Percentiles rank a stretch among this genome's conserved stretches.
phyloP scores from a whole-genome alignment of 2,888 invertebrate genomes.

The Eupithecia abbreviata region DNA sequence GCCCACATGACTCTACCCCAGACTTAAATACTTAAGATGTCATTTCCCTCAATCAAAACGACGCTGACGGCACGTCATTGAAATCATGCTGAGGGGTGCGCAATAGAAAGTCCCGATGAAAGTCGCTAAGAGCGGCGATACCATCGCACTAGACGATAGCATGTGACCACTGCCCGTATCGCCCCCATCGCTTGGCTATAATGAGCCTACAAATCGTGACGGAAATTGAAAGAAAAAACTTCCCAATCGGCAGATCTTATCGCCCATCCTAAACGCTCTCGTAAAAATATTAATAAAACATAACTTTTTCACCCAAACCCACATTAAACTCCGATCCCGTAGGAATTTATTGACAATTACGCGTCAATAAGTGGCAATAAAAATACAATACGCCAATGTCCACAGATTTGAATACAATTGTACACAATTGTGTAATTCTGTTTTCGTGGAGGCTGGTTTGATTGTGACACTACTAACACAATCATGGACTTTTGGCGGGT shows the following conservation, averaged over 20 bases:
- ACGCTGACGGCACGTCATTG: conserved; percentile 63
- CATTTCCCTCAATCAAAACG: conserved; percentile 61
- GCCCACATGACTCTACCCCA: not conserved
- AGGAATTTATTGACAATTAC: conserved; percentile 84
- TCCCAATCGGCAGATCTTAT: conserved; percentile 82
- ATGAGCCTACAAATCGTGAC: conserved; percentile 83
- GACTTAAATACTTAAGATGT: conserved; percentile 14
- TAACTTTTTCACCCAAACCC: conserved; percentile 84
- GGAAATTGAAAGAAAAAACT: conserved; percentile 84
- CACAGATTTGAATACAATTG: conserved; percentile 84
- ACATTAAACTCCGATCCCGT: conserved; percentile 83
- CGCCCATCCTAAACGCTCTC: conserved; percentile 80
- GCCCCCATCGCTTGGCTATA: conserved; percentile 80
- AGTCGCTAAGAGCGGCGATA: conserved; percentile 80
- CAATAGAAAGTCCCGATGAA: conserved; percentile 78
- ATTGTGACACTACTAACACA: conserved; percentile 77
- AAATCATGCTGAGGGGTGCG: conserved; percentile 71
- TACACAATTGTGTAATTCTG: conserved; percentile 82
- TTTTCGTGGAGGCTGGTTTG: conserved; percentile 81
- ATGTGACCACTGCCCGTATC: conserved; percentile 81
- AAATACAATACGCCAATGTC: conserved; percentile 81
- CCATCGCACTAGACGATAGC: conserved; percentile 73
- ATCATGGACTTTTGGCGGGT: conserved; percentile 77
- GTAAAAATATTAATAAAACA: conserved; percentile 85
- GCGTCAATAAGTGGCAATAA: conserved; percentile 83